Conservation (phyloP, 37 sponge, comb jelly and placozoan genomes). For the Dysidea cf. avara region DNA sequence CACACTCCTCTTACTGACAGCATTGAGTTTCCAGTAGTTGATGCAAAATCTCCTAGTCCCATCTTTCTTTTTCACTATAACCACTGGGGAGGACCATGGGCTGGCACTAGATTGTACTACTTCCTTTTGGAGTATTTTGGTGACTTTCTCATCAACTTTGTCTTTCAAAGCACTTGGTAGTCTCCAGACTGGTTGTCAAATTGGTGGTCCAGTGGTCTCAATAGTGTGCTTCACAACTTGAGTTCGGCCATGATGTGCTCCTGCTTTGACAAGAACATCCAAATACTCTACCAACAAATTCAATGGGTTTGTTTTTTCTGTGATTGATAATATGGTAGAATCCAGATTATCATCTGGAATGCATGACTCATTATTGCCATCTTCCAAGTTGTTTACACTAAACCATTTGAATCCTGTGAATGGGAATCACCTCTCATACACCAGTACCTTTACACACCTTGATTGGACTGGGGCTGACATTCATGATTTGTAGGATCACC, state of each 20-base stretch:
- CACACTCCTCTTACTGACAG: conserved; percentile 11
- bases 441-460: neutral
- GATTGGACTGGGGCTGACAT: neutral
- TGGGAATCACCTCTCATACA: neutral
- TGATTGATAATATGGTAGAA: neutral
- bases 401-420: neutral
- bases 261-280: neutral
- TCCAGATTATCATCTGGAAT: neutral
- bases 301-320: neutral
- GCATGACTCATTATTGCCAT: too few species aligned
- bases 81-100: conserved; percentile 18
- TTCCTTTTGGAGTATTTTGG: conserved; percentile 5
- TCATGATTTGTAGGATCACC: conserved; percentile 12
- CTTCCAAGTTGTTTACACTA: too few species aligned
- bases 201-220: conserved; percentile 17
- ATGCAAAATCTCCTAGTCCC: conserved; percentile 21
- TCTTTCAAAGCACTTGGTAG: neutral
- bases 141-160: conserved; percentile 3
- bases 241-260: conserved; percentile 6
- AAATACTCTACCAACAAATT: neutral
- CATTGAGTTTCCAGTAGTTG: conserved; percentile 16
- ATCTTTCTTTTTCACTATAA: conserved; percentile 19
- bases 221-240: conserved; percentile 11
- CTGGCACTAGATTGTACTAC: neutral
- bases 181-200: conserved; percentile 25